Base-by-base conservation (phyloP, 1,140 invertebrate species). In the Eriosoma lanigerum region DNA sequence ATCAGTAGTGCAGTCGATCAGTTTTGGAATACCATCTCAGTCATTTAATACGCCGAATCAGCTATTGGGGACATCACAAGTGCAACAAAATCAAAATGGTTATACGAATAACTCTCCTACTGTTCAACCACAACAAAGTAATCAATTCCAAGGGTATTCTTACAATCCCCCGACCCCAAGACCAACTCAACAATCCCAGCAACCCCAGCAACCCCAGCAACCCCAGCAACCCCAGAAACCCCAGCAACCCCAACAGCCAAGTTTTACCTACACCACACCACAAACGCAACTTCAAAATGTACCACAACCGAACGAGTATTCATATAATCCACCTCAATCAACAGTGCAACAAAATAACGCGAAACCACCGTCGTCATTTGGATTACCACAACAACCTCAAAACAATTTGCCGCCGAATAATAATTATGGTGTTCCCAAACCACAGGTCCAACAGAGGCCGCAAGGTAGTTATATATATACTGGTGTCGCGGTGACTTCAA, bases 21-120 rank as follows among this genome's bases (percentile, higher is more conserved):
- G 81, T 50, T 81, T 81, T 66, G 81, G 81, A 21, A 81, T 81
- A 73, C 81, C 81, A 29, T 56, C 81, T 50, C 68, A 73, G 21
- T 72, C 81, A 19, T 81, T 72, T 29, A 54, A 26, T 2, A 56
- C 66, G 44, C 56, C 75, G 1, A 21, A 0, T 29, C 56, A 78
- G 46, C 6, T 60, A 4, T 78, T 24, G 8, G 56, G 56, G 15
- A 29, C 1, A 44, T n/a, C 75, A 4, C 72, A 44, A 46, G n/a
- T 15, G 4, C 68, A 52, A 50, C 68, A 60, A 15, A 56, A 56
- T 44, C 75, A 78, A n/a, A 60, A 46, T 15, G 21, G 66, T 24
- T 48, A 68, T 68, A 24, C 66, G 1, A 46, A 68, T 24, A 68
- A 46, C 15, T 8, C 66, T n/a, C 38, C 66, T 0, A 2, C 21